Evolutionary conservation across 2,888 invertebrate genomes (phyloP).

Genomic region (Unio pictorum): DNA sequence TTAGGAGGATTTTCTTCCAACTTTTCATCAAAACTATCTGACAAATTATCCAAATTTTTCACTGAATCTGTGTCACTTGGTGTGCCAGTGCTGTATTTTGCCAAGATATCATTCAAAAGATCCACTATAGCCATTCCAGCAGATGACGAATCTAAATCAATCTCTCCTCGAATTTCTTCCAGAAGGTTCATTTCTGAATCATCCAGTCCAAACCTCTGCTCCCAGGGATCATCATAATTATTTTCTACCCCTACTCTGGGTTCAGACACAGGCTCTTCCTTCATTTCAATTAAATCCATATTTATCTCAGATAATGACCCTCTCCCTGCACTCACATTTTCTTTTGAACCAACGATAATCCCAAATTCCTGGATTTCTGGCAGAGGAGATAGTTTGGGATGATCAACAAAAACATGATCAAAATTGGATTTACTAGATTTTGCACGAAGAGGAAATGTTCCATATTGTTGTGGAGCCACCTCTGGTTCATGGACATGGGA

Average conservation of each 20-base stretch:
- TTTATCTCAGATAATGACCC: too few species aligned
- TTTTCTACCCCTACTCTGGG: constrained; percentile 1
- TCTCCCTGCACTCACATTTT: too few species aligned
- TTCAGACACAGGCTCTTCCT: constrained; percentile 15
- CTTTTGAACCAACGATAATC: too few species aligned
- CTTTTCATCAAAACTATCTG: constrained; percentile 2
- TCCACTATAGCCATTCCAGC: constrained; percentile 56
- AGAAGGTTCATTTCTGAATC: constrained; percentile 34
- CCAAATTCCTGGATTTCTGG: too few species aligned
- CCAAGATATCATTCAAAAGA: constrained; percentile 56
- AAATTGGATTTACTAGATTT: constrained; percentile 38
- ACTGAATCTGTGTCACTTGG: constrained; percentile 34
- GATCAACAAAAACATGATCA: constrained; percentile 24
- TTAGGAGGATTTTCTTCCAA: background rate
- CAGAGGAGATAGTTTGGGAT: constrained; percentile 22
- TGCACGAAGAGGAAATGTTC: constrained; percentile 54
- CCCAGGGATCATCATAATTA: constrained; percentile 34
- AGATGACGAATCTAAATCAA: constrained; percentile 43
- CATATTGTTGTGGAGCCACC: constrained; percentile 36
- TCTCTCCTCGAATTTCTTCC: constrained; percentile 37
- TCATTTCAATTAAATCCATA: too few species aligned
- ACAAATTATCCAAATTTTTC: constrained; percentile 24
- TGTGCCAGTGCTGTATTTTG: constrained; percentile 41
- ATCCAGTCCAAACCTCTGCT: constrained; percentile 29
- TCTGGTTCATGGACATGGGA: constrained; percentile 41